phyloP scores from a whole-genome alignment of 2,888 invertebrate genomes.

The Pegoplata infirma region DNA sequence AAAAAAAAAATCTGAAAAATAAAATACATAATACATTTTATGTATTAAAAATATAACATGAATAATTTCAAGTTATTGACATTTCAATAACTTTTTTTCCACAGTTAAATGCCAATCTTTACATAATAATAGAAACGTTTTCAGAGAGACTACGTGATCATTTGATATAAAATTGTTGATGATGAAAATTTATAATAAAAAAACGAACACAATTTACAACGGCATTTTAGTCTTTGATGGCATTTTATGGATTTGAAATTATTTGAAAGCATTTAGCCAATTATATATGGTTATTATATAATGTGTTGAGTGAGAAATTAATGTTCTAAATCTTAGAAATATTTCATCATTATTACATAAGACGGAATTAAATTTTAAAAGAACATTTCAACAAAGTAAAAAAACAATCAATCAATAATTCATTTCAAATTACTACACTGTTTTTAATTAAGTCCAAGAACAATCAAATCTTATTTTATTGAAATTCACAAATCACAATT shows the following conservation, averaged over 20 bases:
- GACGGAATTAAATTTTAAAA: conserved; percentile 44
- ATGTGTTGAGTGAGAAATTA: too few species aligned
- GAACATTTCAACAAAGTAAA: not conserved
- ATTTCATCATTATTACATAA: conserved; percentile 52
- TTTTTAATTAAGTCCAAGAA: too few species aligned
- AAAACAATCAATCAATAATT: conserved; percentile 18
- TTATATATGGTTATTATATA: not conserved
- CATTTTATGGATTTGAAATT: not conserved
- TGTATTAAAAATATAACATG: not conserved
- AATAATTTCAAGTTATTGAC: conserved; percentile 56
- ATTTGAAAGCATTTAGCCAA: not conserved
- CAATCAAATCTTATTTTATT: too few species aligned
- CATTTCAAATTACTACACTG: too few species aligned
- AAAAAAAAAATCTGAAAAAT: conserved; percentile 26
- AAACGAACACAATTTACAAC: not conserved
- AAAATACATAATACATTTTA: not conserved
- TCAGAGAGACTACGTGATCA: conserved; percentile 7
- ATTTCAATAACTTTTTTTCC: conserved; percentile 49
- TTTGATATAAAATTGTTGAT: not conserved
- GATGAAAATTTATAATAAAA: not conserved
- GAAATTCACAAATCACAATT: too few species aligned
- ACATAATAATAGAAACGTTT: not conserved
- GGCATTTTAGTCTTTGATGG: not conserved
- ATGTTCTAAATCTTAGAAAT: conserved; percentile 43
- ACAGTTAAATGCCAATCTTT: not conserved